Evolutionary conservation across 64 coral and sea anemone genomes (phyloP).

Genomic region (Porites lutea): DNA sequence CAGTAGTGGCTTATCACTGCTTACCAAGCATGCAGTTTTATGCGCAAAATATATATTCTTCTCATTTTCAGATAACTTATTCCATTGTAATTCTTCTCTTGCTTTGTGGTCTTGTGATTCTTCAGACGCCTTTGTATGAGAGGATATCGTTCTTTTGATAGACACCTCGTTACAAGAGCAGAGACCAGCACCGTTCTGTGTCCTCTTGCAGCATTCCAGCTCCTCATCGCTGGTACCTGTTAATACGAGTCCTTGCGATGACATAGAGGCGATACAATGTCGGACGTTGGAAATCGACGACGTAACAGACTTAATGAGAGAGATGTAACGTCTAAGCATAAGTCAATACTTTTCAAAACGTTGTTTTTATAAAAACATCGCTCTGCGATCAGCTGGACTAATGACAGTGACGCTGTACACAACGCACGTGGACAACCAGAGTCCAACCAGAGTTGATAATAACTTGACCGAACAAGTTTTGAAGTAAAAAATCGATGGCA

Average conservation of each 20-base stretch:
- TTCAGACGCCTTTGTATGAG: background rate
- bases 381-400: too few relatives aligned
- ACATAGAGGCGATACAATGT: background rate
- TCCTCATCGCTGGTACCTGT: background rate
- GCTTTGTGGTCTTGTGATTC: background rate
- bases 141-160: background rate
- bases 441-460: too few relatives aligned
- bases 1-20: background rate
- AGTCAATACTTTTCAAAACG: background rate
- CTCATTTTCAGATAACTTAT: slow-evolving; percentile 62
- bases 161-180: background rate
- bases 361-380: too few relatives aligned
- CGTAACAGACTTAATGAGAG: background rate
- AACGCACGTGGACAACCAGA: too few relatives aligned
- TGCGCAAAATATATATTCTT: slow-evolving; percentile 65
- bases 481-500: too few relatives aligned
- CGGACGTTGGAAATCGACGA: background rate
- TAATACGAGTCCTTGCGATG: background rate
- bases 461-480: too few relatives aligned
- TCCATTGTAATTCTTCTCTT: slow-evolving; percentile 20
- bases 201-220: background rate
- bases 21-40: slow-evolving; percentile 57
- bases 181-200: background rate
- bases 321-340: background rate
- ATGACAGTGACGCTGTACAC: too few relatives aligned